Base-by-base conservation (phyloP, 2,113 vertebrate genomes). In the Myrmecophaga tridactyla region DNA sequence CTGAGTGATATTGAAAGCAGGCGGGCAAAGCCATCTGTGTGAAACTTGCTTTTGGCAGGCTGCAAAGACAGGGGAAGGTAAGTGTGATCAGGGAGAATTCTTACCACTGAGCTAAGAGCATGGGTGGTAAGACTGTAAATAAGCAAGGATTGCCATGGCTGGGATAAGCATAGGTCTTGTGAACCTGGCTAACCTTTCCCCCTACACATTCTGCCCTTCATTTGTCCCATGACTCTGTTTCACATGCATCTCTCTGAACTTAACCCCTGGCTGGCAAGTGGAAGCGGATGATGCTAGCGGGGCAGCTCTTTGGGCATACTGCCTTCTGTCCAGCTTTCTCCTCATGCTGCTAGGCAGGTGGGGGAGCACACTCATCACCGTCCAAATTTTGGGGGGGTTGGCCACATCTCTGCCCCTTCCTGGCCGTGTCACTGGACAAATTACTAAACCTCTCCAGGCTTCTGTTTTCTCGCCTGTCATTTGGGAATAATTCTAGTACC, bases 11-110 rank as follows among this genome's bases (percentile, higher is more conserved):
- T 41, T 62, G 73, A 92, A 48, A 89, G 60, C 60, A 36, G 36
- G 15, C 76, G 51, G 63, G 41, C 18, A 73, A 48, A 43, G 36
- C 78, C 91, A 89, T 94, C 94, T 95, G 89, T 60, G 69, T 62
- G 25, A 20, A 65, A 58, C 39, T 81, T 6, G 9, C 36, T 65
- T 58, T 58, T 27, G 6, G 29, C 15, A 78, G n/a, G 36, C 27
- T 10, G 39, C 1, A 25, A 89, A n/a, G 56, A 58, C 12, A 14
- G 41, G 43, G 60, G 5, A 34, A 39, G 51, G 15, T 15, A 20
- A 13, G 27, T 21, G 5, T 21, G n/a, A 17, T 1, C 6, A 23
- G 9, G 15, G 15, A 1, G 20, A 67, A 14, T 6, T 25, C 46
- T 67, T 18, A 25, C 53, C 73, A 34, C 0, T 0, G 43, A 34